Evolutionary conservation across 2,888 invertebrate species (phyloP).

Genomic region (Oasisia sp.): DNA sequence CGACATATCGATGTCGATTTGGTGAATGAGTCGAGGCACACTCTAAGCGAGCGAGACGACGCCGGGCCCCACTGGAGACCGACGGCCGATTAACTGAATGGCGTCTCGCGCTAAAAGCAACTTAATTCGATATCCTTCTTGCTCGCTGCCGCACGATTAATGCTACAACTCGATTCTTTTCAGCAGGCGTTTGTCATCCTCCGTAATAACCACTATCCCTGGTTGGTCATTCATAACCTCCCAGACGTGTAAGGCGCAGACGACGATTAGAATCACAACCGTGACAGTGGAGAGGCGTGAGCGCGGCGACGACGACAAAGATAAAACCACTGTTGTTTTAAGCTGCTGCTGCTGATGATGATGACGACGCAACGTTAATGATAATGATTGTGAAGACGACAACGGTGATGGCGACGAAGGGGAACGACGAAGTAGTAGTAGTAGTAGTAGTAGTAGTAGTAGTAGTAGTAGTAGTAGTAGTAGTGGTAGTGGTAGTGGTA

Average conservation of each 20-base stretch:
- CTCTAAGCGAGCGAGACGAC: not conserved
- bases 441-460: too few relatives aligned
- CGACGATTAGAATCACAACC: not conserved
- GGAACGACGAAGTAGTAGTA: slow-evolving; percentile 23
- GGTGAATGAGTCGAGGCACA: not conserved
- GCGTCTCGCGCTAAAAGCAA: not conserved
- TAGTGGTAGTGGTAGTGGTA: too few relatives aligned
- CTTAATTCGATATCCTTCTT: not conserved
- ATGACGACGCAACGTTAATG: slow-evolving; percentile 26
- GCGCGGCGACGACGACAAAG: slow-evolving; percentile 27
- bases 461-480: too few relatives aligned
- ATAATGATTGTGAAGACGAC: slow-evolving; percentile 23
- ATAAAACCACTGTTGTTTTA: slow-evolving; percentile 22
- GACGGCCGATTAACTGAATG: not conserved
- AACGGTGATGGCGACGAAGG: slow-evolving; percentile 22
- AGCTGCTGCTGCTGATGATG: slow-evolving; percentile 28
- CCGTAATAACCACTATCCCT: not conserved
- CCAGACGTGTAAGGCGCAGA: not conserved
- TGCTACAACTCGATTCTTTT: not conserved
- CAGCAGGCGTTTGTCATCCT: not conserved
- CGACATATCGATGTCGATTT: not conserved
- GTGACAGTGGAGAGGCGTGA: not conserved
- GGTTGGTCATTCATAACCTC: not conserved
- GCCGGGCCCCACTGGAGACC: not conserved
- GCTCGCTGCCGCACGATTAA: not conserved